Evolutionary conservation across 2,797 vertebrate genomes (phyloP).

Genomic region (Vespertilio murinus): DNA sequence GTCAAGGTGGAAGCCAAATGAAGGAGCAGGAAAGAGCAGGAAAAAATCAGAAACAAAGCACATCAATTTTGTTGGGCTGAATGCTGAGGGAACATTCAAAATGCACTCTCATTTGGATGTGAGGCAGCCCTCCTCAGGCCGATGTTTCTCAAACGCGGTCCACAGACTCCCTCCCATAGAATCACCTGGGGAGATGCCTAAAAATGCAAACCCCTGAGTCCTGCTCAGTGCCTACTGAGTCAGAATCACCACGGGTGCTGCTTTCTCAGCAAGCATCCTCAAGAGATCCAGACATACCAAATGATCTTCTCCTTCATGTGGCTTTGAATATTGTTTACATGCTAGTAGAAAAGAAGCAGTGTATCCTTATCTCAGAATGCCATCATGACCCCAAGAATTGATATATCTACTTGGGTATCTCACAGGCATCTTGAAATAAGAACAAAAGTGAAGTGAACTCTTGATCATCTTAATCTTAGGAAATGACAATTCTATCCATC

Average conservation of each 20-base stretch:
- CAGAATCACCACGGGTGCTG: background rate
- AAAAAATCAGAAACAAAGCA: background rate
- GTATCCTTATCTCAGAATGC: background rate
- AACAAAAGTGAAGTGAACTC: background rate
- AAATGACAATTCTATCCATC: background rate
- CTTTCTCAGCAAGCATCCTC: background rate
- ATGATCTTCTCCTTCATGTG: background rate
- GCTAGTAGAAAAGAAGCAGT: background rate
- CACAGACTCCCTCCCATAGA: background rate
- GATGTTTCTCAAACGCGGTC: background rate
- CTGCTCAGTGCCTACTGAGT: background rate
- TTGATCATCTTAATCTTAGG: background rate
- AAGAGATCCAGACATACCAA: background rate
- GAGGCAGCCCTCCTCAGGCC: background rate
- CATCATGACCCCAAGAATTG: background rate
- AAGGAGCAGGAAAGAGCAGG: background rate
- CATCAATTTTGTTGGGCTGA: background rate
- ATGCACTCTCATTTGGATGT: background rate
- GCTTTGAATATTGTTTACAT: background rate
- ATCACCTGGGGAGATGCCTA: background rate
- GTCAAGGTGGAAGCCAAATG: background rate
- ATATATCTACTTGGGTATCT: background rate
- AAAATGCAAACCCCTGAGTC: background rate
- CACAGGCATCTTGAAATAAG: background rate
- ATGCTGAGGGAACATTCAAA: background rate